phyloP scores from a whole-genome alignment of 2,888 invertebrate genomes.

The Urechis unicinctus region DNA sequence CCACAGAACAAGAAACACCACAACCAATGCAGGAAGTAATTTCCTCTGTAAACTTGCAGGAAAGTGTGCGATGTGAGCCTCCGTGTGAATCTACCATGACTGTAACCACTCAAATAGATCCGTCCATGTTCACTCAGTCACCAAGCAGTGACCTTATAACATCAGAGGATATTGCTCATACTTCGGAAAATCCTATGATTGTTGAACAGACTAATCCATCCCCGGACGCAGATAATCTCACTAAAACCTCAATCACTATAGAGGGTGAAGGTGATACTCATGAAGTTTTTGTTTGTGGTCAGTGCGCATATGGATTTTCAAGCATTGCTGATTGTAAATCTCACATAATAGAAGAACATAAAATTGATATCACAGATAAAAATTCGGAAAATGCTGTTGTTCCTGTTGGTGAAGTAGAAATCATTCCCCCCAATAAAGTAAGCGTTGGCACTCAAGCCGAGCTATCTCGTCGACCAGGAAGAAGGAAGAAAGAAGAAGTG shows the following conservation, averaged over 20 bases:
- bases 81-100: not conserved
- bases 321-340: slow-evolving; percentile 43
- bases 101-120: not conserved
- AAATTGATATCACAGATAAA: slow-evolving; percentile 1
- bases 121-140: not conserved
- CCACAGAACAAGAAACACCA: not conserved
- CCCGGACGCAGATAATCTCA: not conserved
- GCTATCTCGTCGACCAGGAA: slow-evolving; percentile 23
- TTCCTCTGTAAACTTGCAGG: not conserved
- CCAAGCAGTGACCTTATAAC: not conserved
- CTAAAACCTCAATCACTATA: not conserved
- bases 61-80: not conserved
- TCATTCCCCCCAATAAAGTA: slow-evolving; percentile 13
- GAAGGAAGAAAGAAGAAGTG: slow-evolving; percentile 22
- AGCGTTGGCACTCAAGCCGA: slow-evolving; percentile 37
- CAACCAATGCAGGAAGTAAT: not conserved
- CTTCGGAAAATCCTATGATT: not conserved
- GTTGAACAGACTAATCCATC: not conserved
- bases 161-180: not conserved
- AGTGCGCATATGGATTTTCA: slow-evolving; percentile 43
- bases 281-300: slow-evolving; percentile 47
- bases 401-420: not conserved
- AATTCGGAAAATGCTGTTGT: not conserved
- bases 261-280: not conserved
- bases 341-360: slow-evolving; percentile 43